Conservation (phyloP, 2,888 invertebrate genomes). For the Oegoconia quadripuncta region DNA sequence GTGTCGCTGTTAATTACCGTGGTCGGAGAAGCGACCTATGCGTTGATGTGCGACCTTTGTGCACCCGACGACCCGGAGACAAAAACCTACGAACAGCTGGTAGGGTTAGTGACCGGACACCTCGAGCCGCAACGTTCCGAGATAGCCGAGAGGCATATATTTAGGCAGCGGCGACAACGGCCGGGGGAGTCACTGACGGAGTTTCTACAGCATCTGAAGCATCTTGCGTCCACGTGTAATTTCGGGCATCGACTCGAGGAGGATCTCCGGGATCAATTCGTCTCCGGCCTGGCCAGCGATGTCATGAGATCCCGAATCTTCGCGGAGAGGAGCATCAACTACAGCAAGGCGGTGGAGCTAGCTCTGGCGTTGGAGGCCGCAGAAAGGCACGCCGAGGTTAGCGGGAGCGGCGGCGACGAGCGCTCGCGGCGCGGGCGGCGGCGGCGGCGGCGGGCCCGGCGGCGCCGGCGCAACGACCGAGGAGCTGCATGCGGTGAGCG, state of each 20-base stretch:
- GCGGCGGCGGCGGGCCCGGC: slow-evolving; percentile 5
- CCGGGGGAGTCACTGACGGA: slow-evolving; percentile 5
- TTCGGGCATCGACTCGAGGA: slow-evolving; percentile 8
- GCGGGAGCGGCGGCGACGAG: slow-evolving; percentile 10
- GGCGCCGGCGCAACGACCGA: slow-evolving; percentile 4
- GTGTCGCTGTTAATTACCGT: slow-evolving; percentile 27
- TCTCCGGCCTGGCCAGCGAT: slow-evolving; percentile 3
- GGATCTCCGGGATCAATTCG: slow-evolving; percentile 6
- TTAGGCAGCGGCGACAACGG: slow-evolving; percentile 5
- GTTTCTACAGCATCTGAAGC: slow-evolving; percentile 17
- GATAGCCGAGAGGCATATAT: slow-evolving; percentile 8
- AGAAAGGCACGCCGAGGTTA: slow-evolving; percentile 22
- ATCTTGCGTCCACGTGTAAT: slow-evolving; percentile 11
- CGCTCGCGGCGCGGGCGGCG: slow-evolving; percentile 4
- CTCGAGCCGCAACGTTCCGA: slow-evolving; percentile 23
- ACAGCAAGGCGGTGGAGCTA: slow-evolving; percentile 22
- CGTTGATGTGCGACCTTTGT: slow-evolving; percentile 27
- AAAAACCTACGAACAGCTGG: slow-evolving; percentile 21
- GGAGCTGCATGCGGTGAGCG: slow-evolving; percentile 1
- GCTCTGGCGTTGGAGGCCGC: slow-evolving; percentile 27
- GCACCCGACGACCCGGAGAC: slow-evolving; percentile 22
- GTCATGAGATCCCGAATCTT: slow-evolving; percentile 23
- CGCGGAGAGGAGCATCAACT: slow-evolving; percentile 20
- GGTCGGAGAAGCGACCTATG: slow-evolving; percentile 24
- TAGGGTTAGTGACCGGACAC: slow-evolving; percentile 20